These are phyloP conservation scores for Podabrus alpinus DNA, from an alignment of 2,888 invertebrate species.

Conservation along the genomic window DNA sequence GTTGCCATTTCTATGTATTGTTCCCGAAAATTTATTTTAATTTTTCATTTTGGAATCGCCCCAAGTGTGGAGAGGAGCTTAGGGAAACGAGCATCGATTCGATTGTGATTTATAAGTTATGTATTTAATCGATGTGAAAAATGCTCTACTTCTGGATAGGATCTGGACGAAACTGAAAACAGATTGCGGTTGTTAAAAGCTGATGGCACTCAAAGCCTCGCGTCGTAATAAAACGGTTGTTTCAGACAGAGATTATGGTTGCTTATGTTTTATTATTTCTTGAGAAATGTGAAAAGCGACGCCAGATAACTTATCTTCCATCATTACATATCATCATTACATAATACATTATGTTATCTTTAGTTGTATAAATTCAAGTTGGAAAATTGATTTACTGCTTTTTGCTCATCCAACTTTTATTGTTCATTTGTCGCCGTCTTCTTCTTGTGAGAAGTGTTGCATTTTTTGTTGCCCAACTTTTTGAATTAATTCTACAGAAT, in stretches of 20 bases:
- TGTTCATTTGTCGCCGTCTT: background rate
- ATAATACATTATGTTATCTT: background rate
- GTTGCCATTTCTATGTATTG: background rate
- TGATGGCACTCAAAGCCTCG: constrained; percentile 11
- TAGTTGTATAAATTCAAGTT: background rate
- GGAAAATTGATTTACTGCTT: background rate
- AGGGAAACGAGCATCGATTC: background rate
- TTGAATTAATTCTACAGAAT: background rate
- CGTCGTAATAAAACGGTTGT: constrained; percentile 17
- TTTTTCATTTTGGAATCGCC: background rate
- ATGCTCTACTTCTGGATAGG: background rate
- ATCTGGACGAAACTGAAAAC: background rate
- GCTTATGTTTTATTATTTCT: constrained; percentile 10
- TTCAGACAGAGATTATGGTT: constrained; percentile 17
- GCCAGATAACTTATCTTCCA: constrained; percentile 16
- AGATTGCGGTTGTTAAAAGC: constrained; percentile 1
- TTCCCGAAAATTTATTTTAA: background rate
- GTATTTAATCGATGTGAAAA: background rate
- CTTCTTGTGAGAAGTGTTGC: background rate
- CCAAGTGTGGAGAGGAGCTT: background rate
- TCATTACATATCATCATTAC: constrained; percentile 3
- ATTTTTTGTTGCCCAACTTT: background rate
- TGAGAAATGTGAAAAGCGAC: constrained; percentile 21
- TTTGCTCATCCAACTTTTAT: background rate
- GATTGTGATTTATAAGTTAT: background rate